These are phyloP conservation scores for Porites rus DNA, from an alignment of 92 coral and sea anemone genomes.

Conservation along the genomic window DNA sequence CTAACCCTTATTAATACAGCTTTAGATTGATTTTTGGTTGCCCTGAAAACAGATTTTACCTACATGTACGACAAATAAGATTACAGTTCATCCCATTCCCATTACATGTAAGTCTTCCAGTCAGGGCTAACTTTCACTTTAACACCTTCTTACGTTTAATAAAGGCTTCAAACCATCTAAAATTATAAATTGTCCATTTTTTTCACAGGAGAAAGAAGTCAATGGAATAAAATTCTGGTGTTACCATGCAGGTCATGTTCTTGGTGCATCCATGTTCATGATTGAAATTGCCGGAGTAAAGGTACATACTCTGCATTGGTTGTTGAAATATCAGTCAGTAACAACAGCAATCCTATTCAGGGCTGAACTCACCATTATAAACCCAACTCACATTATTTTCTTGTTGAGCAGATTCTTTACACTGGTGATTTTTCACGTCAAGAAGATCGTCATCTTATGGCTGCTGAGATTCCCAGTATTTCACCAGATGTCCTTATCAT, in stretches of 20 bases:
- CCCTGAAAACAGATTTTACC: no score
- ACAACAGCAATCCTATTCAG: no score
- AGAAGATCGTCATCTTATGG: constrained; percentile 98
- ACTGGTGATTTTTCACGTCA: constrained; percentile 98
- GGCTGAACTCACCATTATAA: no score
- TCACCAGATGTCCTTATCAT: constrained; percentile 96
- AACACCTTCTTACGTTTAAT: no score
- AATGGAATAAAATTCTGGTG: constrained; percentile 99
- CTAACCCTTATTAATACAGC: no score
- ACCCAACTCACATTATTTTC: not conserved
- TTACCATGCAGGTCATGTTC: constrained; percentile 98
- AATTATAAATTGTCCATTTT: not conserved
- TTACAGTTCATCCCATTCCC: no score
- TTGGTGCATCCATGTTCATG: constrained; percentile 99
- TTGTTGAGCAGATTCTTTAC: constrained; percentile 80
- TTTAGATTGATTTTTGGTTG: no score
- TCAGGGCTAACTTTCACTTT: no score
- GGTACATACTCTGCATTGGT: constrained; percentile 41
- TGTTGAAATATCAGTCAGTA: not conserved
- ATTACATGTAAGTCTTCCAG: no score
- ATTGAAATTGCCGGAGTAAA: constrained; percentile 99
- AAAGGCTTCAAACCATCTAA: no score
- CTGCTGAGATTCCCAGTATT: constrained; percentile 97
- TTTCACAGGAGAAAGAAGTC: constrained; percentile 92
- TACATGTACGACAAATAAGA: no score